Evolutionary conservation across 2,888 invertebrate species (phyloP), one percentile per base, ranked within the genome.

Genomic region (Phlogophora meticulosa): DNA sequence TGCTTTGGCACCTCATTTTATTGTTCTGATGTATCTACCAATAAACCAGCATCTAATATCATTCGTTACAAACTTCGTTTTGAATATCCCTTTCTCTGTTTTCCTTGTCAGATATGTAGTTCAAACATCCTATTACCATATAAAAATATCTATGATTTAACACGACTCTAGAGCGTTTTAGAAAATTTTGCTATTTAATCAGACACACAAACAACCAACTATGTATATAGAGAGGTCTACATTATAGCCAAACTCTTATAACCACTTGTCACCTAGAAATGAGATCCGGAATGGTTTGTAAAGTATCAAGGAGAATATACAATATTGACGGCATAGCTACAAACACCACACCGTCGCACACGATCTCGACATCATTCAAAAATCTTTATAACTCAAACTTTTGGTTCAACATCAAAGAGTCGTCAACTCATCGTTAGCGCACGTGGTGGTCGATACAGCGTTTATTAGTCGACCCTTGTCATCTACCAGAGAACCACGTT

Each of bases 1-100:
- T 36, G 3, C 22, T 53, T 81, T 72, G 65, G 72, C 65, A 75
- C 60, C 48, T 72, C 36, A 40, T 43, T 69, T 57, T 51, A 73
- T 76, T 70, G 71, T 76, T 76, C 55, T 46, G 40, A 49, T 57
- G 36, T 43, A 49, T 24, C 53, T 62, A 58, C 53, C n/a, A 48
- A 40, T 56, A 38, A 38, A 48, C 42, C 13, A 43, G 11, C 45
- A 28, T 28, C n/a, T 20, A 20, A 40, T 40, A 46, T 15, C 5
- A 20, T 67, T 67, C 17, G 3, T 36, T 38, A 13, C 7, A 17
- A 38, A 40, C 10, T 48, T 61, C 36, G 1, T 5, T 62, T 38
- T 22, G 3, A n/a, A n/a, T 20, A 28, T 28, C n/a, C n/a, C 0
- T 20, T 24, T 20, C 22, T 22, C 22, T 7, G 4, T 15, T 38